Conservation (phyloP, 2,888 invertebrate species). For the Theristus sp. region DNA sequence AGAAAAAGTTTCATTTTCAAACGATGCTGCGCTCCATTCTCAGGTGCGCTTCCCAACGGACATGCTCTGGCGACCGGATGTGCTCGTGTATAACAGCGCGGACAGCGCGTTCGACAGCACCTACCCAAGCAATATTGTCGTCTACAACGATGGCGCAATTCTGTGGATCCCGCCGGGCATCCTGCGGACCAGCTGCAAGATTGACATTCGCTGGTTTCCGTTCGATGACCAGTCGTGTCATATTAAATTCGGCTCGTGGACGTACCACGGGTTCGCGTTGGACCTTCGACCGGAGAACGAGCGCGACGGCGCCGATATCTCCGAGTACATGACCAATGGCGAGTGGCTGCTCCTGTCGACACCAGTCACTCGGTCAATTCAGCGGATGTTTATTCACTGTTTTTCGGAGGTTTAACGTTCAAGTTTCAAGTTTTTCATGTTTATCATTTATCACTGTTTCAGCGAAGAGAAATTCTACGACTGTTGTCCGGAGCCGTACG, state of each 20-base stretch:
- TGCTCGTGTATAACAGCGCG: constrained; percentile 81
- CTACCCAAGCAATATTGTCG: constrained; percentile 1
- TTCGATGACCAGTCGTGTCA: constrained; percentile 65
- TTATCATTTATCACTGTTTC: not conserved
- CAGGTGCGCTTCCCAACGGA: constrained; percentile 1
- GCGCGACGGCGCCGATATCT: constrained; percentile 14
- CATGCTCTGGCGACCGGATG: constrained; percentile 87
- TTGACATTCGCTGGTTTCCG: constrained; percentile 81
- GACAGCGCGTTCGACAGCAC: constrained; percentile 18
- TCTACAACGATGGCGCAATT: constrained; percentile 1
- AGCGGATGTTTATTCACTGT: no score
- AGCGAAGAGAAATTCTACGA: not conserved
- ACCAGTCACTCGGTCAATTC: not conserved
- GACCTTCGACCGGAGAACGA: constrained; percentile 2
- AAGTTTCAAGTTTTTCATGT: no score
- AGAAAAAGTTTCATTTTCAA: not conserved
- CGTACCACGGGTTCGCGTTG: constrained; percentile 51
- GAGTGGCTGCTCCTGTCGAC: constrained; percentile 16
- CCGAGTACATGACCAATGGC: constrained; percentile 20
- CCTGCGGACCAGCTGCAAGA: constrained; percentile 3
- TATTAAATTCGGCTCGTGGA: constrained; percentile 75
- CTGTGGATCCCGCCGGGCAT: constrained; percentile 19
- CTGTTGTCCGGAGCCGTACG: constrained; percentile 55
- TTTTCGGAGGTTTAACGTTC: no score
- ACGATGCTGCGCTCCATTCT: not conserved